Conservation (phyloP, 2,113 vertebrate genomes). For the Bostrychus sinensis region DNA sequence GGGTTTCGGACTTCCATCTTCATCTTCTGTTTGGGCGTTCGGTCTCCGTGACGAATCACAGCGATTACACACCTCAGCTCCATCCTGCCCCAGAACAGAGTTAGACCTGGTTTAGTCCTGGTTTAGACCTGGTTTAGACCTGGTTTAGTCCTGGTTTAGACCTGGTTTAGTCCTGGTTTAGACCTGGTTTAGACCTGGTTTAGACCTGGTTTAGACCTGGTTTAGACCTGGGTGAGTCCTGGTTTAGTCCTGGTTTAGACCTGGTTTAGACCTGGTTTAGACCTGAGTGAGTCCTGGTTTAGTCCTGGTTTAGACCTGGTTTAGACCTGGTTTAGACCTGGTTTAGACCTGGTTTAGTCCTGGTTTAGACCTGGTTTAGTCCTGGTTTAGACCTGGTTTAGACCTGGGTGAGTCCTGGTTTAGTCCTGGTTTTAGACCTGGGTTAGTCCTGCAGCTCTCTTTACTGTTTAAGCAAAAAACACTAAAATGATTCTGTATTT, state of each 20-base stretch:
- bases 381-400: too few relatives aligned
- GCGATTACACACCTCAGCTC: constrained; percentile 97
- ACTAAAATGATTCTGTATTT: too few relatives aligned
- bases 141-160: neutral
- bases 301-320: too few relatives aligned
- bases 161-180: neutral
- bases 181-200: neutral
- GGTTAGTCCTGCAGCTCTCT: too few relatives aligned
- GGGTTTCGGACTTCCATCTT: constrained; percentile 98
- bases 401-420: too few relatives aligned
- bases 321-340: too few relatives aligned
- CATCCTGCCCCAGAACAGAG: constrained; percentile 84
- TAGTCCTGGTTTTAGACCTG: too few relatives aligned
- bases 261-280: too few relatives aligned
- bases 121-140: neutral
- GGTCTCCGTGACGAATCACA: constrained; percentile 94
- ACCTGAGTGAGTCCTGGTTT: too few relatives aligned
- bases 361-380: too few relatives aligned
- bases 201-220: neutral
- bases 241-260: neutral
- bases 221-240: neutral
- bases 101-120: neutral
- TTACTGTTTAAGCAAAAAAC: too few relatives aligned
- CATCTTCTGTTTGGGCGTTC: constrained; percentile 99
- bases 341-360: too few relatives aligned